phyloP scores from a whole-genome alignment of 2,888 invertebrate genomes.

The Silvanus unidentatus region DNA sequence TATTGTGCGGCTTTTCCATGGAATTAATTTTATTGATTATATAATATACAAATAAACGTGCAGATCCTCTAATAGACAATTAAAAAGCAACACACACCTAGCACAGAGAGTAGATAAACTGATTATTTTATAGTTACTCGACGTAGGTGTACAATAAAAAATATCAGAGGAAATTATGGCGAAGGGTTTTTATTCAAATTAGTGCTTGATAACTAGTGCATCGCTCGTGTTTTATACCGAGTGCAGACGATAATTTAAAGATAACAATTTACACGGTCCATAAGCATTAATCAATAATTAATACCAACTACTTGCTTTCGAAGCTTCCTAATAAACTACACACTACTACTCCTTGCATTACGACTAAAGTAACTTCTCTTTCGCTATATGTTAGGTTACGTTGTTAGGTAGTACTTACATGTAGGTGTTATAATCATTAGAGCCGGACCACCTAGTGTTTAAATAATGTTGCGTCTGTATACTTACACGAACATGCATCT shows the following conservation, averaged over 20 bases:
- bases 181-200: no score
- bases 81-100: no score
- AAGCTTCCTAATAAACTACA: slow-evolving; percentile 26
- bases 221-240: slow-evolving; percentile 26
- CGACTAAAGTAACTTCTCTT: slow-evolving; percentile 13
- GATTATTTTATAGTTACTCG: no score
- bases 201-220: not conserved
- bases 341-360: slow-evolving; percentile 29
- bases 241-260: slow-evolving; percentile 27
- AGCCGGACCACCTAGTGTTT: slow-evolving; percentile 23
- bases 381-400: slow-evolving; percentile 7
- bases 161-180: no score
- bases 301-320: slow-evolving; percentile 31
- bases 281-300: slow-evolving; percentile 35
- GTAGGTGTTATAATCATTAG: slow-evolving; percentile 27
- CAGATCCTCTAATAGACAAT: no score
- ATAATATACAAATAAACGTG: no score
- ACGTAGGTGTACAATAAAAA: no score
- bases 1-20: not conserved
- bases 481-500: not conserved
- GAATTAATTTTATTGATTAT: not conserved
- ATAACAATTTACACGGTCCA: slow-evolving; percentile 28
- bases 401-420: slow-evolving; percentile 10
- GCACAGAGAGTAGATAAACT: no score
- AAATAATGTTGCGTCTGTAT: slow-evolving; percentile 11